phyloP scores from a whole-genome alignment of 2,888 invertebrate genomes.

The Cosmopolites sordidus region DNA sequence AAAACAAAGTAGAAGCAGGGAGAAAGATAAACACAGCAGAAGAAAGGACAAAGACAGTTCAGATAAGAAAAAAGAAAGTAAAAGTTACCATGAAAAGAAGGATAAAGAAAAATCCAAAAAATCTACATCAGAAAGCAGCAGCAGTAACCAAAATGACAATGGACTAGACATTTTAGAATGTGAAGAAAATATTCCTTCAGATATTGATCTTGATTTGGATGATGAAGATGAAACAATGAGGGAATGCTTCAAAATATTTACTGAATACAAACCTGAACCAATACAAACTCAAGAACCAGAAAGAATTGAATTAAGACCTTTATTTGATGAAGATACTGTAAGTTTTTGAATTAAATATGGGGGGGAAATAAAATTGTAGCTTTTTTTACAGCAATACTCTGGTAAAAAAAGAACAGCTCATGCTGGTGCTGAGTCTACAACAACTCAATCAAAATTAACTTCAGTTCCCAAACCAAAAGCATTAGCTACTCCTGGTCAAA shows the following conservation, averaged over 20 bases:
- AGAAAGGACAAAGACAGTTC: slow-evolving; percentile 11
- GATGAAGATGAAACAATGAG: slow-evolving; percentile 57
- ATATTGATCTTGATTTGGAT: slow-evolving; percentile 43
- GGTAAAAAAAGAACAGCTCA: slow-evolving; percentile 72
- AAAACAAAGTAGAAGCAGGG: slow-evolving; percentile 37
- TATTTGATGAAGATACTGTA: slow-evolving; percentile 15
- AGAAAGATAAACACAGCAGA: slow-evolving; percentile 24
- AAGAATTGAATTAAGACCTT: slow-evolving; percentile 24
- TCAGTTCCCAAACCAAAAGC: slow-evolving; percentile 43
- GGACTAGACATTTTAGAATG: slow-evolving; percentile 5
- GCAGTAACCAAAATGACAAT: slow-evolving; percentile 27
- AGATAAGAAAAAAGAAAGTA: slow-evolving; percentile 8
- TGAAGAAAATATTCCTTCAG: slow-evolving; percentile 7
- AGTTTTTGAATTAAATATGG: slow-evolving; percentile 1
- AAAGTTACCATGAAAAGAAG: slow-evolving; percentile 4
- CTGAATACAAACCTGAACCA: slow-evolving; percentile 62
- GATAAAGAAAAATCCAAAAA: slow-evolving; percentile 38
- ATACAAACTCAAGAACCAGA: slow-evolving; percentile 10
- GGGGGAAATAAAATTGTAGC: not conserved
- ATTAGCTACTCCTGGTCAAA: slow-evolving; percentile 52
- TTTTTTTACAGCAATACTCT: slow-evolving; percentile 5
- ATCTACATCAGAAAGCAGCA: slow-evolving; percentile 35
- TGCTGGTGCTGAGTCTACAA: slow-evolving; percentile 53
- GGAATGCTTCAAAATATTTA: slow-evolving; percentile 83
- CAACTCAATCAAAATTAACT: slow-evolving; percentile 38